Base-by-base conservation (phyloP, 2,888 invertebrate genomes). In the Xylophagus ater region DNA sequence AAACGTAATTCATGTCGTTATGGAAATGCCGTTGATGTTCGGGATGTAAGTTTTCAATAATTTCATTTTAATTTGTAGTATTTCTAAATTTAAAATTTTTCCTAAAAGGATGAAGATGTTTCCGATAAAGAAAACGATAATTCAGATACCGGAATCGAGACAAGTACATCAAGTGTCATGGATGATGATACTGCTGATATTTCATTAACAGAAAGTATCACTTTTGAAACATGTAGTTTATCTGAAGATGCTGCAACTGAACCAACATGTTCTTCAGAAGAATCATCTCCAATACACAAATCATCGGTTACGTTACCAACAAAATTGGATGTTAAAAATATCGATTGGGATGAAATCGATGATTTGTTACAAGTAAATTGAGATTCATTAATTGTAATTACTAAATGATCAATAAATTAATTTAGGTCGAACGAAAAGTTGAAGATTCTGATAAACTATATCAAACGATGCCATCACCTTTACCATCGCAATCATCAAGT, bases 271-370 rank as follows among this genome's bases (percentile, higher is more conserved):
- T 48, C 49, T 7, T 55, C 56, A 8, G 50, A 54, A 13, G 53
- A 55, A 30, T 45, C 46, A 6, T 48, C 51, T 17, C 50, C 52
- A 2, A 52, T 56, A 21, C 59, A 56, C 5, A 62, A 60, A 44
- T 47, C 53, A 14, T 56, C 56, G 26, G 34, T 42, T 5, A 80
- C 81, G 4, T 60, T 81, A 47, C 81, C 81, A 10, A 71, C 76
- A 35, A 80, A 80, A 55, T 57, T 81, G 44, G 76, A 76, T 50
- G 66, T 76, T 17, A 76, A 76, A 48, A 71, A 71, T 41, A 62
- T 76, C 52, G 73, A 78, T 50, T 78, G 79, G 77, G 79, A 80
- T 55, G 80, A 80, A 53, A 61, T 80, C 25, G 80, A 80, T 54
- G 78, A 81, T 49, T 59, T 81, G 21, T 59, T 80, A 43, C 77